Evolutionary conservation across 2,888 invertebrate species (phyloP).

Genomic region (Drosophila birchii): DNA sequence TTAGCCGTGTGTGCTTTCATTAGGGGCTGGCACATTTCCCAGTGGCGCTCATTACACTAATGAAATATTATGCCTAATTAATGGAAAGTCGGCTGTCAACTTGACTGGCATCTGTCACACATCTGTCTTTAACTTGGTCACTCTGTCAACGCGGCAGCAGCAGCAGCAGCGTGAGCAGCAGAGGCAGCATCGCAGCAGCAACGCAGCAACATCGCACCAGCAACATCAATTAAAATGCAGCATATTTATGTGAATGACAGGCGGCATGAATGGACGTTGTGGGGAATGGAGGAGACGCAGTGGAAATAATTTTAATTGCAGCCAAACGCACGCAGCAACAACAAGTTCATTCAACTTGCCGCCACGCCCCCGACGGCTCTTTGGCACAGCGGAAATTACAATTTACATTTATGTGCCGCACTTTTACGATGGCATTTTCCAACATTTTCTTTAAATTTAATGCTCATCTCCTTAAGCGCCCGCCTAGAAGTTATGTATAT

Average conservation of each 20-base stretch:
- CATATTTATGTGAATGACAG: constrained; percentile 45
- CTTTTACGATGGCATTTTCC: constrained; percentile 50
- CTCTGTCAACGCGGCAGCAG: constrained; percentile 65
- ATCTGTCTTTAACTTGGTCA: constrained; percentile 79
- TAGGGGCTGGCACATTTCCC: constrained; percentile 73
- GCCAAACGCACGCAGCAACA: constrained; percentile 66
- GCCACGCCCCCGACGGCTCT: constrained; percentile 14
- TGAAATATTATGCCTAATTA: constrained; percentile 78
- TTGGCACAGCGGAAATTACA: constrained; percentile 62
- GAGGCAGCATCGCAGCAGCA: constrained; percentile 2
- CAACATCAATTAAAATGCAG: constrained; percentile 74
- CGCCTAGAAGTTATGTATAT: constrained; percentile 57
- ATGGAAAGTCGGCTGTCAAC: constrained; percentile 70
- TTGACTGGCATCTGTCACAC: constrained; percentile 72
- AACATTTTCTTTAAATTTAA: constrained; percentile 44
- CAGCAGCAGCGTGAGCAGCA: constrained; percentile 11
- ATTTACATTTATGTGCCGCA: constrained; percentile 64
- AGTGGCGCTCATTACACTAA: constrained; percentile 73
- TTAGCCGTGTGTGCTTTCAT: constrained; percentile 55
- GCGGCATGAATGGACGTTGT: constrained; percentile 44
- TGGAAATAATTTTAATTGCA: constrained; percentile 77
- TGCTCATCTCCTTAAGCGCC: constrained; percentile 51
- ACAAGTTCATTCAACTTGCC: constrained; percentile 72
- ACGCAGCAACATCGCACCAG: constrained; percentile 8
- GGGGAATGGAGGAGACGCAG: constrained; percentile 55